These are phyloP conservation scores for Neomonachus schauinslandi DNA, from an alignment of 2,113 vertebrate species.

Conservation along the genomic window DNA sequence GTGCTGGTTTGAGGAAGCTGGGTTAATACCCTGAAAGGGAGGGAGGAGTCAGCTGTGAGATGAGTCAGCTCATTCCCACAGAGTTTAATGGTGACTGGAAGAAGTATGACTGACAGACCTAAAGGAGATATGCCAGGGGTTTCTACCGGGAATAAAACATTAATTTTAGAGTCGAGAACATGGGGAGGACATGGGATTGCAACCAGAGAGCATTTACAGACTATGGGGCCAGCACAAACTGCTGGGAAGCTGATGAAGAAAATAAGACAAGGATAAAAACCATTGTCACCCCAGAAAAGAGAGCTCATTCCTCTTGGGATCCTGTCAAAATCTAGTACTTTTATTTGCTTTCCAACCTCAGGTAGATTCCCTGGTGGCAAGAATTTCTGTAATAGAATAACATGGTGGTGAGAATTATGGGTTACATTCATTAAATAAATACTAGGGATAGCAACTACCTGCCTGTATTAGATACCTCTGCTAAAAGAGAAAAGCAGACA, in stretches of 20 bases:
- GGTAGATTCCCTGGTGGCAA: conserved; percentile 47
- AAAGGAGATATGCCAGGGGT: not conserved
- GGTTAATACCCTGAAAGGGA: not conserved
- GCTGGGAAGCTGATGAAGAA: not conserved
- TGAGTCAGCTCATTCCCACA: conserved; percentile 54
- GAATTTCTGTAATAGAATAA: conserved; percentile 17
- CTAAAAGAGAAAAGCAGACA: not conserved
- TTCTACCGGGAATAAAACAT: conserved; percentile 51
- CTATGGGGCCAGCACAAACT: not conserved
- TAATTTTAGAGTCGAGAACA: conserved; percentile 34
- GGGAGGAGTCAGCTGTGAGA: not conserved
- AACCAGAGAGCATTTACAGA: not conserved
- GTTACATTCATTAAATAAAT: conserved; percentile 64
- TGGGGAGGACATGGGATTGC: not conserved
- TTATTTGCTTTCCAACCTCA: conserved; percentile 1
- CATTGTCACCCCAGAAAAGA: not conserved
- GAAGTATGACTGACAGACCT: conserved; percentile 32
- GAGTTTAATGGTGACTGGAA: conserved; percentile 29
- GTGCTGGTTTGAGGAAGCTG: conserved; percentile 14
- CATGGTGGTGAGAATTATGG: conserved; percentile 3
- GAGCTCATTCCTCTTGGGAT: not conserved
- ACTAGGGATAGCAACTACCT: conserved; percentile 43
- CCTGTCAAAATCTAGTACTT: not conserved
- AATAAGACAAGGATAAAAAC: conserved; percentile 4
- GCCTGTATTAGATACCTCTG: not conserved